phyloP scores from a whole-genome alignment of 2,797 vertebrate species.

The Cyprinella venusta region DNA sequence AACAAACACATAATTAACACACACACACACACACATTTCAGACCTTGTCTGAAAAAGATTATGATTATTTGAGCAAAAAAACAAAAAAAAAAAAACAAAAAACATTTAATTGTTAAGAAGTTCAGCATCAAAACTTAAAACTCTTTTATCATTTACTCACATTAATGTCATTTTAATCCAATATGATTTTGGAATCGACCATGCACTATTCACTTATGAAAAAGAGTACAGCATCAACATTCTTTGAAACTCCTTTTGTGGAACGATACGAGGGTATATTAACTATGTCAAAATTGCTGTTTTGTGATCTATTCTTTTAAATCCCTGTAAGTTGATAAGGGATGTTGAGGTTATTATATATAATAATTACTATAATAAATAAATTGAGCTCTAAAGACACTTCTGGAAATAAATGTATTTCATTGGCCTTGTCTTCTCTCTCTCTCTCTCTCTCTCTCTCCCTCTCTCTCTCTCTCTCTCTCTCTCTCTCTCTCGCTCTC shows the following conservation, averaged over 20 bases:
- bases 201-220: background rate
- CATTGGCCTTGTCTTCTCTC: too few relatives aligned
- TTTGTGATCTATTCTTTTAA: background rate
- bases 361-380: background rate
- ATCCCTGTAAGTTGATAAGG: background rate
- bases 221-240: background rate
- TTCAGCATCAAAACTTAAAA: background rate
- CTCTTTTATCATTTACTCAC: background rate
- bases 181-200: background rate
- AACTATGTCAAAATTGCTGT: background rate
- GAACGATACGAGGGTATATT: background rate
- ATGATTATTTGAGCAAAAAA: background rate
- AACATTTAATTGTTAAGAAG: background rate
- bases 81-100: fast-evolving
- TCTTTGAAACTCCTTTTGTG: background rate
- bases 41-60: conserved; percentile 25
- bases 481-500: background rate
- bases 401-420: background rate
- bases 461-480: background rate
- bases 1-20: conserved; percentile 60
- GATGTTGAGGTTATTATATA: background rate
- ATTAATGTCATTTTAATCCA: background rate
- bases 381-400: background rate
- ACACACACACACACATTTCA: conserved; percentile 49
- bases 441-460: background rate